Evolutionary conservation across 1,140 invertebrate genomes (phyloP), one percentile per base, ranked within the genome.

Genomic region (Camponotus pennsylvanicus): DNA sequence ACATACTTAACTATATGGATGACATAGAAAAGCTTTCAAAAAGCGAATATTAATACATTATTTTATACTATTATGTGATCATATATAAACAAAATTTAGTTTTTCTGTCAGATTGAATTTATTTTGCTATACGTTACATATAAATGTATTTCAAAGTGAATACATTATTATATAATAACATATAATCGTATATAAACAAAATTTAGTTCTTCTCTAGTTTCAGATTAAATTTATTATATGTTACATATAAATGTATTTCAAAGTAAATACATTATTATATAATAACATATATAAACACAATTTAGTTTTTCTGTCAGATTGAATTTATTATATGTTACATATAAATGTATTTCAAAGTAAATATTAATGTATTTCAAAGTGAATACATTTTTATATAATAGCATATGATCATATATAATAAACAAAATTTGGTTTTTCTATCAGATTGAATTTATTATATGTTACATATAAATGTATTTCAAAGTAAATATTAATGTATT

Each of bases 81-180:
- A 21, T 27, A 27, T 27, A 9, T 34, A 87, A 77, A 27, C 37
- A 1, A 45, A 52, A 49, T 32, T 70, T 59, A 71, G 40, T 49
- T 80, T 71, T 86, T 66, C n/a, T 40, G 21, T 37, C 27, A 11
- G 52, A 70, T 86, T 21, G 5, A 79, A 9, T 85, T 86, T 70
- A 59, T 55, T 21, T 21, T 21, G 21, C 21, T 27, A 27, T 27
- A 27, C 27, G 27, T 27, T 27, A 27, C 1, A 21, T 21, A 27
- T 27, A 27, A 27, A 27, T 27, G 27, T 27, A 27, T 27, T 27
- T 27, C 27, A 27, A 27, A 27, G 1, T 27, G 27, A 27, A 27
- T 27, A 27, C 27, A 27, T 27, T 27, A 27, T 27, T 27, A 27
- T 27, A 27, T 27, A 27, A 27, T 27, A 27, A 27, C 27, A 27